Evolutionary conservation across 2,113 vertebrate genomes (phyloP).

Genomic region (Callaeas wilsoni): DNA sequence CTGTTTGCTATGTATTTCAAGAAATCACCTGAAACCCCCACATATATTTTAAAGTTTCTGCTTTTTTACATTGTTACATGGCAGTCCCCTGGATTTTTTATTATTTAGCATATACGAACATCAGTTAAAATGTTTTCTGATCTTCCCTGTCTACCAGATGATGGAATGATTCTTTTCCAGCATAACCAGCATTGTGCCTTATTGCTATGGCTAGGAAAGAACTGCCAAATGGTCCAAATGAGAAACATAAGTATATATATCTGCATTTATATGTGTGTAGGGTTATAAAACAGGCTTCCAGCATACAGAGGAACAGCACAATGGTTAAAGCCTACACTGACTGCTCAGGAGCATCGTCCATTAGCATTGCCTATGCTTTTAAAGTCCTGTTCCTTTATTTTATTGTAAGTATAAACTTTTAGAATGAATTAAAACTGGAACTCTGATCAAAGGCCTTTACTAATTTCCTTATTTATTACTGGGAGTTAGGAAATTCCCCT

Average conservation of each 20-base stretch:
- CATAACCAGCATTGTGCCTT: background rate
- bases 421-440: background rate
- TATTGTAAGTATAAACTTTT: background rate
- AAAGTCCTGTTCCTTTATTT: background rate
- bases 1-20: background rate
- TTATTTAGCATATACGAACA: background rate
- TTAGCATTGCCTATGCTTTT: background rate
- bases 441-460: background rate
- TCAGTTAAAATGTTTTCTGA: background rate
- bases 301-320: background rate
- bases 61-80: background rate
- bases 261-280: background rate
- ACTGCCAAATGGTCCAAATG: background rate
- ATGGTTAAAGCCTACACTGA: background rate
- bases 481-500: background rate
- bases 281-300: background rate
- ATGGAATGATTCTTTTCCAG: background rate
- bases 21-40: background rate
- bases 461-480: slow-evolving; percentile 20
- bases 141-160: background rate
- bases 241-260: background rate
- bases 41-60: background rate
- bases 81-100: background rate
- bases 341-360: background rate
- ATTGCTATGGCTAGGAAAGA: background rate